A percentile compares a stretch with the other conserved stretches of the same genome.
phyloP scores from a whole-genome alignment of 2,888 invertebrate species.

The Mamestra brassicae region DNA sequence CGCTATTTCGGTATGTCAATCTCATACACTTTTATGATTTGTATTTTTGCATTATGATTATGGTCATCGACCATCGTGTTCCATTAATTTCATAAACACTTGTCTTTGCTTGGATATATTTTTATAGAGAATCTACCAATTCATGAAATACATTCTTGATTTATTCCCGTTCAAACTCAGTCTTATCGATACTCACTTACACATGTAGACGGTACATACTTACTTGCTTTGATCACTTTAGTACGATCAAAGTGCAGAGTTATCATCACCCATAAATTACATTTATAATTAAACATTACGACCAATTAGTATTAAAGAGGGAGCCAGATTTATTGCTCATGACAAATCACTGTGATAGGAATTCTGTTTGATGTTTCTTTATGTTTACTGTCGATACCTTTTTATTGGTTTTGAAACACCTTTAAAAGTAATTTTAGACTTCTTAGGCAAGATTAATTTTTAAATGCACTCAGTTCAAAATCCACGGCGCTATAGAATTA shows the following conservation, averaged over 20 bases:
- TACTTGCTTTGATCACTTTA: constrained; percentile 68
- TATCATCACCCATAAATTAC: constrained; percentile 84
- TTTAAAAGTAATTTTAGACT: constrained; percentile 17
- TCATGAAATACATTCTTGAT: constrained; percentile 27
- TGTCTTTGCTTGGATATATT: constrained; percentile 2
- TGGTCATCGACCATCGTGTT: too few species aligned
- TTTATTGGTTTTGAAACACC: constrained; percentile 44
- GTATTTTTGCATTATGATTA: too few species aligned
- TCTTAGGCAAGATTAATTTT: constrained; percentile 2
- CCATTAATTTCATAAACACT: too few species aligned
- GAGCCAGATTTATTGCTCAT: constrained; percentile 68
- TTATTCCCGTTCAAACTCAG: constrained; percentile 27
- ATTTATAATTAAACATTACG: constrained; percentile 79
- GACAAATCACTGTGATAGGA: constrained; percentile 66
- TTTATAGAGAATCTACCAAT: constrained; percentile 1
- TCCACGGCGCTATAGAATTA: too few species aligned
- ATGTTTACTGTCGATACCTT: constrained; percentile 46
- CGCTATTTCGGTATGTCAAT: too few species aligned
- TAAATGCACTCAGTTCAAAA: neutral
- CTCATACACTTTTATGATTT: too few species aligned
- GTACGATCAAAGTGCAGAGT: constrained; percentile 77
- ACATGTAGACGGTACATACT: constrained; percentile 50
- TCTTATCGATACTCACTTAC: constrained; percentile 62
- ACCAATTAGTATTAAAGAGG: constrained; percentile 77
- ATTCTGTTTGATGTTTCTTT: constrained; percentile 61